phyloP scores from a whole-genome alignment of 2,888 invertebrate species.

The Gymnoscelis rufifasciata region DNA sequence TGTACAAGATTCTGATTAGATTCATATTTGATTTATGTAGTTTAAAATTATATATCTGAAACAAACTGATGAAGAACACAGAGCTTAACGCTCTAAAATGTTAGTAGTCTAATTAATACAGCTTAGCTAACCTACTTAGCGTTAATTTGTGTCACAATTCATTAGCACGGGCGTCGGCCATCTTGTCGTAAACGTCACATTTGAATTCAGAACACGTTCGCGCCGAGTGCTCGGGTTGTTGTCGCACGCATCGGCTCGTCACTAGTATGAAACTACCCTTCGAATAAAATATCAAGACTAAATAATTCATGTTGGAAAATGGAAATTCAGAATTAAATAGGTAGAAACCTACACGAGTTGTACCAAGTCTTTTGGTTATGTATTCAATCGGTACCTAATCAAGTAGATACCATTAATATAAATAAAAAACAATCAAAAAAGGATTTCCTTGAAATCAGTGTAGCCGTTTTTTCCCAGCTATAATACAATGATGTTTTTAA shows the following conservation, averaged over 20 bases:
- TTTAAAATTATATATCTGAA: too few relatives aligned
- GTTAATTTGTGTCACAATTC: slow-evolving; percentile 45
- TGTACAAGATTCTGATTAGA: too few relatives aligned
- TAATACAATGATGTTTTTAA: too few relatives aligned
- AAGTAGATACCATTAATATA: too few relatives aligned
- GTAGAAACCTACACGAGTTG: not conserved
- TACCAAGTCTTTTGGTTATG: not conserved
- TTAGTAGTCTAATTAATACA: slow-evolving; percentile 14
- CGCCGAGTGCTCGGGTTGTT: slow-evolving; percentile 31
- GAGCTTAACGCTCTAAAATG: too few relatives aligned
- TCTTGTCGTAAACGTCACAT: slow-evolving; percentile 51
- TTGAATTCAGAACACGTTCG: slow-evolving; percentile 60
- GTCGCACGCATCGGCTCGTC: slow-evolving; percentile 27
- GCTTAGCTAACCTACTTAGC: slow-evolving; percentile 35
- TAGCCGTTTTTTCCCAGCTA: too few relatives aligned
- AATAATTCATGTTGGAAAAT: not conserved
- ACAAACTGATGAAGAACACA: too few relatives aligned
- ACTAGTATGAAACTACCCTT: slow-evolving; percentile 24
- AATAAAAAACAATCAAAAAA: too few relatives aligned
- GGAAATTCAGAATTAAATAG: too few relatives aligned
- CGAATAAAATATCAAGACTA: slow-evolving; percentile 12
- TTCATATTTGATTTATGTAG: too few relatives aligned
- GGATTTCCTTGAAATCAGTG: too few relatives aligned
- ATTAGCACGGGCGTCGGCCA: slow-evolving; percentile 46
- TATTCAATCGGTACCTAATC: too few relatives aligned